A percentile compares a stretch with the other conserved stretches of the same genome.
These are phyloP conservation scores for Aulostomus chinensis DNA, from an alignment of 2,797 vertebrate species.

Conservation along the genomic window DNA sequence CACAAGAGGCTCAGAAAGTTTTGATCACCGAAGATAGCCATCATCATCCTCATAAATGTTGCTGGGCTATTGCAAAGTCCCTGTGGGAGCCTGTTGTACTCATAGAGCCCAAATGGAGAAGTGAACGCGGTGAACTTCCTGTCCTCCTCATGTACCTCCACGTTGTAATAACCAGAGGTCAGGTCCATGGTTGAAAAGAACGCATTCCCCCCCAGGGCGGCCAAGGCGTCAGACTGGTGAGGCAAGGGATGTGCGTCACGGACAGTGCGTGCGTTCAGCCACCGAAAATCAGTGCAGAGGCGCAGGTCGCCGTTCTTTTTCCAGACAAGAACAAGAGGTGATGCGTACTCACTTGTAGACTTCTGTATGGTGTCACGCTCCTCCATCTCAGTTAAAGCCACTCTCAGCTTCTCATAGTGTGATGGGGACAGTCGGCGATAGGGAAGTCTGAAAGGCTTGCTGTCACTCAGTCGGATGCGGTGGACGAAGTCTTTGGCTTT, in stretches of 20 bases:
- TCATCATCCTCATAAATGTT: conserved; percentile 37
- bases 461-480: too few species aligned
- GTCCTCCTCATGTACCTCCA: conserved; percentile 26
- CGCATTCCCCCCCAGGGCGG: conserved; percentile 9
- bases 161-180: conserved; percentile 27
- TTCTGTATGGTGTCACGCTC: conserved; percentile 17
- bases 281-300: conserved; percentile 30
- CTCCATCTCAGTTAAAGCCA: conserved; percentile 18
- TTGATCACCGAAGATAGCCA: conserved; percentile 31
- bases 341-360: conserved; percentile 24
- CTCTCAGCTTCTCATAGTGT: conserved; percentile 8
- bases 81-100: conserved; percentile 22
- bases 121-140: too few species aligned
- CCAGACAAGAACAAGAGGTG: conserved; percentile 26
- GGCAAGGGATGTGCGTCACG: conserved; percentile 12
- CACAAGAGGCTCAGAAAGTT: conserved; percentile 21
- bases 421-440: too few species aligned
- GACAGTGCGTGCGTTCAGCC: conserved; percentile 27
- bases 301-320: conserved; percentile 16
- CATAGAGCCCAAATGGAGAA: conserved; percentile 19
- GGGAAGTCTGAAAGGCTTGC: too few species aligned
- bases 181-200: conserved; percentile 35
- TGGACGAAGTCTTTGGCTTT: too few species aligned
- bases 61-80: conserved; percentile 17
- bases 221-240: conserved; percentile 18